Conservation (phyloP, 2,888 invertebrate genomes). For the Mystacides longicornis region DNA sequence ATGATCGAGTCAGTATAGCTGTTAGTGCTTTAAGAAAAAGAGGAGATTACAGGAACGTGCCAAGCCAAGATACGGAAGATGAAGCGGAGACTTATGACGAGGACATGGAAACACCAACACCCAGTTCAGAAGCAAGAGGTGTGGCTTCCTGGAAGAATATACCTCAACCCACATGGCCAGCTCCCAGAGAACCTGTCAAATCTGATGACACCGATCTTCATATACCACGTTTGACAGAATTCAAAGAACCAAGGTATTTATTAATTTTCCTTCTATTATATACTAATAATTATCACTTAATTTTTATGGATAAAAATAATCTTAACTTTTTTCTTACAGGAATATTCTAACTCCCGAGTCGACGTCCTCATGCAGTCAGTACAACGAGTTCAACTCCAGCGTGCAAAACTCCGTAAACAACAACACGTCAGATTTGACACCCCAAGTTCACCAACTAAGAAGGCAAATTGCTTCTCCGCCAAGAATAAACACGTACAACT, state of each 20-base stretch:
- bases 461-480: conserved; percentile 26
- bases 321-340: conserved; percentile 31
- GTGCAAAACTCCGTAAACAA: conserved; percentile 42
- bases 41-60: conserved; percentile 66
- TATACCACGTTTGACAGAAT: conserved; percentile 55
- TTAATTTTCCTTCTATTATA: not conserved
- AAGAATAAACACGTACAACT: conserved; percentile 36
- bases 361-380: conserved; percentile 48
- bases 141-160: conserved; percentile 34
- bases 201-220: conserved; percentile 52
- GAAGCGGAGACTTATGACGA: conserved; percentile 46
- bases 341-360: conserved; percentile 46
- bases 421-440: conserved; percentile 29
- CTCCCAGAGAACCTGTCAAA: conserved; percentile 11
- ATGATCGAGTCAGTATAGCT: conserved; percentile 33
- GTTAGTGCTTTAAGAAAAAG: conserved; percentile 47
- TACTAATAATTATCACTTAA: not conserved
- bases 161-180: conserved; percentile 26
- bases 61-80: conserved; percentile 61
- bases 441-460: conserved; percentile 29
- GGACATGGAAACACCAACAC: conserved; percentile 35
- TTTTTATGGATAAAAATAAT: not conserved
- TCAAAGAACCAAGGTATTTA: conserved; percentile 48
- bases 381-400: conserved; percentile 34
- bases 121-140: conserved; percentile 34